Conservation (phyloP, 2,113 vertebrate genomes). For the Pteronura brasiliensis region DNA sequence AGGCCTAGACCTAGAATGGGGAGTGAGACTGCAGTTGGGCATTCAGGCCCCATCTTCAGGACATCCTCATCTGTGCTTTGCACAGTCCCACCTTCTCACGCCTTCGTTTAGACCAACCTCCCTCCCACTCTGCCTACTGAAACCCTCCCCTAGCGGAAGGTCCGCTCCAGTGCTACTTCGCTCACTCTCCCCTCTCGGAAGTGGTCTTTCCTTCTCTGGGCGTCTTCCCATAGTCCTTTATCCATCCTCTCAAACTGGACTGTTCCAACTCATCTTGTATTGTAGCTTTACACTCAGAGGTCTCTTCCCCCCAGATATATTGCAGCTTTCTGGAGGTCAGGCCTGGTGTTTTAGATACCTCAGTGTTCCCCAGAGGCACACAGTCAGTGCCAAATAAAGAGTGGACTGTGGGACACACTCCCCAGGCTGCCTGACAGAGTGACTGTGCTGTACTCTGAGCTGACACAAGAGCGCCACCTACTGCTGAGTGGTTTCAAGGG, state of each 20-base stretch:
- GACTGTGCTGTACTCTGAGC: neutral
- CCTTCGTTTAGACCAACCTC: neutral
- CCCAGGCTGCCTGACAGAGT: neutral
- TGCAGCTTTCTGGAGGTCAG: neutral
- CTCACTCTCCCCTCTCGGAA: neutral
- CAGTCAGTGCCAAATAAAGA: neutral
- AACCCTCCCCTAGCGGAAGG: neutral
- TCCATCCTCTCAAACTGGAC: neutral
- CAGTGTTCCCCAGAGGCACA: neutral
- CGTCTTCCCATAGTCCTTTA: neutral
- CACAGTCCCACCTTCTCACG: neutral
- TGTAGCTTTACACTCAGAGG: neutral
- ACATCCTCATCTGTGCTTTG: neutral
- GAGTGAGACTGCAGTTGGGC: neutral
- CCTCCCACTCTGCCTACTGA: neutral
- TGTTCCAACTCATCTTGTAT: neutral
- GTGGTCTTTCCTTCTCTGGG: neutral
- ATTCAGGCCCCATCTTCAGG: neutral
- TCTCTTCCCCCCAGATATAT: neutral
- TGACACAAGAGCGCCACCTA: conserved; percentile 71
- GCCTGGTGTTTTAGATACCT: neutral
- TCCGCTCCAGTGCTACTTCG: neutral
- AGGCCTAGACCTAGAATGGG: neutral
- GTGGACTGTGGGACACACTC: neutral
- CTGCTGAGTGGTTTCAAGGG: conserved; percentile 23